Conservation (phyloP, 1,140 invertebrate genomes). For the Drosophila oshimai region DNA sequence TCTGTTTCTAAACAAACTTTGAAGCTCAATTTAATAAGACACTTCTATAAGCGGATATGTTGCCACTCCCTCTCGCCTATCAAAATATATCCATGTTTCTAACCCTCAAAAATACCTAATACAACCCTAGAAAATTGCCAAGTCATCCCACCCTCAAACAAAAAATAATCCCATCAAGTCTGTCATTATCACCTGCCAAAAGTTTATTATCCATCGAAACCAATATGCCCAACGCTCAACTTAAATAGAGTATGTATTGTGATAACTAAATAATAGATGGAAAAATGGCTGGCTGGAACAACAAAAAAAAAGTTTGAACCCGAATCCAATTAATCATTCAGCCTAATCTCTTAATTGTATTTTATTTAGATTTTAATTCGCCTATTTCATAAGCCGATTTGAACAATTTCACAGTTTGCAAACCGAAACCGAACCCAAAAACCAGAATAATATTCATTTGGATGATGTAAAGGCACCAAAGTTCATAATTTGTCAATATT, state of each 20-base stretch:
- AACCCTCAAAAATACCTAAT: background rate
- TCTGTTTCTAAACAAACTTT: constrained; percentile 6
- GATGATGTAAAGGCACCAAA: constrained; percentile 23
- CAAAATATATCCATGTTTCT: background rate
- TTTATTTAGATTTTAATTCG: constrained; percentile 75
- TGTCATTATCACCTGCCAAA: constrained; percentile 43
- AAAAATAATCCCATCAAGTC: constrained; percentile 28
- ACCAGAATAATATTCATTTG: constrained; percentile 32
- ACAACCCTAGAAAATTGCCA: constrained; percentile 12
- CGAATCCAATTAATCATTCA: constrained; percentile 71
- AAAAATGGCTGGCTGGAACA: constrained; percentile 2
- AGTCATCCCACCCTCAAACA: constrained; percentile 23
- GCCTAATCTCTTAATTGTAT: constrained; percentile 75
- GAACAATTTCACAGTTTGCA: constrained; percentile 73
- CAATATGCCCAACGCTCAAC: constrained; percentile 12
- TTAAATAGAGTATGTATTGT: constrained; percentile 27
- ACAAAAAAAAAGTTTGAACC: constrained; percentile 16
- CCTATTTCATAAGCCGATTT: constrained; percentile 76
- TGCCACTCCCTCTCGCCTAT: constrained; percentile 13
- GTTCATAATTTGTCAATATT: constrained; percentile 72
- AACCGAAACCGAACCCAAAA: constrained; percentile 19
- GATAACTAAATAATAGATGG: constrained; percentile 40
- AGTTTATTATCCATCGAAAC: constrained; percentile 8
- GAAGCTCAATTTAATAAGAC: background rate
- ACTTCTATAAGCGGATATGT: background rate